These are phyloP conservation scores for Syritta pipiens DNA, from an alignment of 2,888 invertebrate genomes.

Conservation along the genomic window DNA sequence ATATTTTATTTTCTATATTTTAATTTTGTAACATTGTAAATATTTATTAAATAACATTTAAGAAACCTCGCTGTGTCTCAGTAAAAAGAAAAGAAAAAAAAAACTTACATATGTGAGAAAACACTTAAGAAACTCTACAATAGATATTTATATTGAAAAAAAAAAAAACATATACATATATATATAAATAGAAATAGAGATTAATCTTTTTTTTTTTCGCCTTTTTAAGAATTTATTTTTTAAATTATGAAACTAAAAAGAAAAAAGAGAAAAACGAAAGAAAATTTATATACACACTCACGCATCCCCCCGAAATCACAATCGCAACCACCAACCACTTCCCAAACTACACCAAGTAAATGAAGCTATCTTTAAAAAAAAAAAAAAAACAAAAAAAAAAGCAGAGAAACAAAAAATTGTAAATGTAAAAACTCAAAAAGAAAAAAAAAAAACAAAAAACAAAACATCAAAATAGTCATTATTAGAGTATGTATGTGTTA, in stretches of 20 bases:
- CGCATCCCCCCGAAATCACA: background rate
- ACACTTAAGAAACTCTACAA: constrained; percentile 58
- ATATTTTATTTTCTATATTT: constrained; percentile 38
- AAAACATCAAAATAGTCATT: constrained; percentile 64
- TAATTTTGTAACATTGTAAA: constrained; percentile 52
- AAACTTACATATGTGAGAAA: constrained; percentile 52
- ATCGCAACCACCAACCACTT: background rate
- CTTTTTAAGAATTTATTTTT: constrained; percentile 56
- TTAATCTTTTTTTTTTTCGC: constrained; percentile 23
- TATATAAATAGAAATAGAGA: constrained; percentile 37
- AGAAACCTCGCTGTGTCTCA: constrained; percentile 79
- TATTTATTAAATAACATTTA: constrained; percentile 64
- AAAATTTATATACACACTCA: constrained; percentile 26
- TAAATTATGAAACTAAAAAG: constrained; percentile 25
- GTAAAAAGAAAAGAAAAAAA: constrained; percentile 70
- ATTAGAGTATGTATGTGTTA: constrained; percentile 63
- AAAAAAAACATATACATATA: constrained; percentile 17
- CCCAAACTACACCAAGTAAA: background rate
- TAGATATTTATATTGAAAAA: constrained; percentile 58
- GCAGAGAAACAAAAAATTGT: constrained; percentile 28
- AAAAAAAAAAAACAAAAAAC: constrained; percentile 40
- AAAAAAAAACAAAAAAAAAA: background rate
- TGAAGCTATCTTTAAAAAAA: too few species aligned
- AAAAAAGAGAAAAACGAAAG: constrained; percentile 11
- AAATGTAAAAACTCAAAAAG: constrained; percentile 18